A percentile compares a stretch with the other conserved stretches of the same genome.
phyloP scores from a whole-genome alignment of 2,888 invertebrate species.

The Brachycybe producta region DNA sequence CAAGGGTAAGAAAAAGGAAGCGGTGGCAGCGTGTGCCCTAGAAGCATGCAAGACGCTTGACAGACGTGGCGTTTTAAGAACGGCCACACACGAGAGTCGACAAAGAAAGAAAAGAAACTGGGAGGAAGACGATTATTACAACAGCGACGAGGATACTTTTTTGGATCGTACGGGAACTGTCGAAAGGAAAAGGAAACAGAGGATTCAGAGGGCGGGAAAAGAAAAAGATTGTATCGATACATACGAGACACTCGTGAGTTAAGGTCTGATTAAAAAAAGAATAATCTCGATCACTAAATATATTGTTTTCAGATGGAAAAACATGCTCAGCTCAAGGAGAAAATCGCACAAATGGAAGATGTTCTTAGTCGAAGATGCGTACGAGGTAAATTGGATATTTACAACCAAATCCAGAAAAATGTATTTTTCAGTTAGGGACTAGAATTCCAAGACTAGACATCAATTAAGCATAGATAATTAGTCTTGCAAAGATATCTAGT shows the following conservation, averaged over 20 bases:
- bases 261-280: neutral
- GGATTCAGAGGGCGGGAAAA: slow-evolving; percentile 50
- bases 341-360: slow-evolving; percentile 47
- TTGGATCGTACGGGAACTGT: slow-evolving; percentile 87
- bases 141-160: slow-evolving; percentile 90
- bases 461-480: neutral
- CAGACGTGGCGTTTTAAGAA: slow-evolving; percentile 66
- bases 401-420: too few species aligned
- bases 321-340: slow-evolving; percentile 38
- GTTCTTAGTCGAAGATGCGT: slow-evolving; percentile 35
- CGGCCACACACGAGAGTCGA: slow-evolving; percentile 74
- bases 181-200: slow-evolving; percentile 65
- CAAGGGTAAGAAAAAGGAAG: slow-evolving; percentile 87
- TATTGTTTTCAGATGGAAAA: slow-evolving; percentile 45
- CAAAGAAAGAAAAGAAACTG: slow-evolving; percentile 63
- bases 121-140: slow-evolving; percentile 73
- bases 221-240: slow-evolving; percentile 43
- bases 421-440: too few species aligned
- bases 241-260: slow-evolving; percentile 39
- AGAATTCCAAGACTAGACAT: too few species aligned
- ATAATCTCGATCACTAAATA: neutral
- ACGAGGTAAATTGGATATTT: too few species aligned
- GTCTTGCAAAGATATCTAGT: too few species aligned
- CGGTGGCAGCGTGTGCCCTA: slow-evolving; percentile 79
- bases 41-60: slow-evolving; percentile 90